phyloP scores from a whole-genome alignment of 2,797 vertebrate genomes.

The Bradypus variegatus region DNA sequence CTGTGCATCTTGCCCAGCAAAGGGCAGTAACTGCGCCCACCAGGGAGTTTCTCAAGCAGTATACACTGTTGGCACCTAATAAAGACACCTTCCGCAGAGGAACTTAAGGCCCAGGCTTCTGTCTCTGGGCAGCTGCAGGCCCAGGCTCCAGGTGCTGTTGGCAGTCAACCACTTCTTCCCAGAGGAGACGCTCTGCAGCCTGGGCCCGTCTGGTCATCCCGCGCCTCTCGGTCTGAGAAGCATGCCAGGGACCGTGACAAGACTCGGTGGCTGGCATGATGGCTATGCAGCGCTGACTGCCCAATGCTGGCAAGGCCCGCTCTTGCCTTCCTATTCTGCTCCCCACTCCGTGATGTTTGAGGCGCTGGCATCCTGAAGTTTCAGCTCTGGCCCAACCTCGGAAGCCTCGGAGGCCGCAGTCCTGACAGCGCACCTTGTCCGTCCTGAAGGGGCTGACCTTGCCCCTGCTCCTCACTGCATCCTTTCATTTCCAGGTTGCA shows the following conservation, averaged over 20 bases:
- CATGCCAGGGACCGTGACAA: not conserved
- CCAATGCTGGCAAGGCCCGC: not conserved
- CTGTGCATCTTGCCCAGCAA: not conserved
- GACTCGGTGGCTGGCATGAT: not conserved
- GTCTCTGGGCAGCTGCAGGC: not conserved
- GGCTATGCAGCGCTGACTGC: too few species aligned
- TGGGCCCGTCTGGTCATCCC: not conserved
- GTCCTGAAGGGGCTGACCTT: not conserved
- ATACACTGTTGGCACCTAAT: not conserved
- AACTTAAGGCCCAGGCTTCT: not conserved
- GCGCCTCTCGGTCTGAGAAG: not conserved
- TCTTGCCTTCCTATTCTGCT: not conserved
- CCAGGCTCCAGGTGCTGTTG: not conserved
- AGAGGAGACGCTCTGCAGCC: not conserved
- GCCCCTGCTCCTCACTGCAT: not conserved
- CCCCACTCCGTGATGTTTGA: not conserved
- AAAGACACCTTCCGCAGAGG: not conserved
- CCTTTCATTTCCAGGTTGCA: not conserved
- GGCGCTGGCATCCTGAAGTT: accelerated
- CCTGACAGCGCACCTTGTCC: not conserved
- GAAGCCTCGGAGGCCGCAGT: not conserved
- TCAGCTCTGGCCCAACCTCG: not conserved
- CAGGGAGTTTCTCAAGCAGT: not conserved
- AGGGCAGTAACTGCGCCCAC: not conserved
- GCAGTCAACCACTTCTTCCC: not conserved